phyloP scores from a whole-genome alignment of 2,113 vertebrate genomes.

The Murina feae region DNA sequence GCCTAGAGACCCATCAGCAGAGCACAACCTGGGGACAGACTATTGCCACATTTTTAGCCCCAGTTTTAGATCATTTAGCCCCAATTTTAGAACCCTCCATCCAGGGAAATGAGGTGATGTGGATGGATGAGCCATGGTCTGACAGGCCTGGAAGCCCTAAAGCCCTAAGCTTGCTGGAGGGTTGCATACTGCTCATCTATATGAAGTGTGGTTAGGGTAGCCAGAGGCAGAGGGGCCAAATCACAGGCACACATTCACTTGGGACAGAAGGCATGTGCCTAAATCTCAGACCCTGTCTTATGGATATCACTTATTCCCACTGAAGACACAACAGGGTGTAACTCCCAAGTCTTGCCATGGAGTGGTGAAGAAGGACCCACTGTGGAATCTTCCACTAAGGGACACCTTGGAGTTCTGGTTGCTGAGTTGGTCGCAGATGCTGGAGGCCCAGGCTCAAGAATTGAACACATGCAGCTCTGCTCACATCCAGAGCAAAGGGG shows the following conservation, averaged over 20 bases:
- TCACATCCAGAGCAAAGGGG: background rate
- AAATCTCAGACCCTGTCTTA: background rate
- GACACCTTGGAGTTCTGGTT: background rate
- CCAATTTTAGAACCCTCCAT: background rate
- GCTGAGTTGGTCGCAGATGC: background rate
- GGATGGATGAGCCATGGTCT: background rate
- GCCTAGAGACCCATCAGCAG: background rate
- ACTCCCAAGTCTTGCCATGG: background rate
- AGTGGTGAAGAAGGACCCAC: background rate
- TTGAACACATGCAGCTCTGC: background rate
- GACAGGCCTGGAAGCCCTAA: background rate
- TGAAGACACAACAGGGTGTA: background rate
- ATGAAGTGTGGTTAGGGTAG: background rate
- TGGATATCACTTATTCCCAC: background rate
- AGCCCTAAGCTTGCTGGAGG: background rate
- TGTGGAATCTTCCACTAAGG: background rate
- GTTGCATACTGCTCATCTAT: background rate
- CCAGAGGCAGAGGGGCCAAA: background rate
- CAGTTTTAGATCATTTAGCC: background rate
- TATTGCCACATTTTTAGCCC: background rate
- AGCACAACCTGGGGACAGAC: background rate
- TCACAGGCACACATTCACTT: background rate
- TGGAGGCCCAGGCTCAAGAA: background rate
- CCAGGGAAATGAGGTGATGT: background rate
- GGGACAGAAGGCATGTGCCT: background rate